These are phyloP conservation scores for Nyleta sp. DNA, from an alignment of 2,888 invertebrate genomes.

Conservation along the genomic window DNA sequence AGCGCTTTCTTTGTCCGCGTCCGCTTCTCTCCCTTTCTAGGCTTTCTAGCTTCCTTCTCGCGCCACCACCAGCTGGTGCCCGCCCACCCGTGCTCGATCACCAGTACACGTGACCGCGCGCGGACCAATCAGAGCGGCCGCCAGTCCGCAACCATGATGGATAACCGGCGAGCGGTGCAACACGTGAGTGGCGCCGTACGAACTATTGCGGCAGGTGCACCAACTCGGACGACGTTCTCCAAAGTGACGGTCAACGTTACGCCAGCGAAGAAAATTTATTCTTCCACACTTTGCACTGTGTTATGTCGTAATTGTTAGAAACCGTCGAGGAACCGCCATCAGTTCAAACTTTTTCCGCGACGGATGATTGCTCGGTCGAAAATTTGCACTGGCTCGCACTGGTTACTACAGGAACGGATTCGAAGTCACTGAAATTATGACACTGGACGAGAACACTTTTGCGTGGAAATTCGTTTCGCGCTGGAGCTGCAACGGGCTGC, in stretches of 20 bases:
- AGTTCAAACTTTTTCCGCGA: not conserved
- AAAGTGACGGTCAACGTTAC: not conserved
- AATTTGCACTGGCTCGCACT: not conserved
- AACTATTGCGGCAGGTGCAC: conserved; percentile 80
- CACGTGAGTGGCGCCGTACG: conserved; percentile 80
- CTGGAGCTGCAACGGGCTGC: conserved; percentile 13
- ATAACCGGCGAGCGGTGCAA: conserved; percentile 82
- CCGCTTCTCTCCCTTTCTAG: conserved; percentile 66
- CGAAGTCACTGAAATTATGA: conserved; percentile 10
- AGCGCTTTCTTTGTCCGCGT: conserved; percentile 71
- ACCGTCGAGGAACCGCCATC: not conserved
- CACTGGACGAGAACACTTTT: conserved; percentile 3
- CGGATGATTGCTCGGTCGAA: too few relatives aligned
- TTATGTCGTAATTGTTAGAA: too few relatives aligned
- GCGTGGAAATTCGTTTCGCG: conserved; percentile 6
- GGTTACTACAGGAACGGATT: too few relatives aligned
- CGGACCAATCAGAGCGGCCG: conserved; percentile 80
- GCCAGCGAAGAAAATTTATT: too few relatives aligned
- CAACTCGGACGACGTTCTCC: conserved; percentile 65
- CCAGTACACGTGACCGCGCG: conserved; percentile 86
- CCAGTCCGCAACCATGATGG: conserved; percentile 86
- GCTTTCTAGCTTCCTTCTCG: conserved; percentile 60
- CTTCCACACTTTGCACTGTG: too few relatives aligned
- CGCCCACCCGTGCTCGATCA: conserved; percentile 86
- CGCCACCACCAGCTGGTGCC: conserved; percentile 78